Evolutionary conservation across 2,113 vertebrate species (phyloP).

Genomic region (Tamias sibiricus): DNA sequence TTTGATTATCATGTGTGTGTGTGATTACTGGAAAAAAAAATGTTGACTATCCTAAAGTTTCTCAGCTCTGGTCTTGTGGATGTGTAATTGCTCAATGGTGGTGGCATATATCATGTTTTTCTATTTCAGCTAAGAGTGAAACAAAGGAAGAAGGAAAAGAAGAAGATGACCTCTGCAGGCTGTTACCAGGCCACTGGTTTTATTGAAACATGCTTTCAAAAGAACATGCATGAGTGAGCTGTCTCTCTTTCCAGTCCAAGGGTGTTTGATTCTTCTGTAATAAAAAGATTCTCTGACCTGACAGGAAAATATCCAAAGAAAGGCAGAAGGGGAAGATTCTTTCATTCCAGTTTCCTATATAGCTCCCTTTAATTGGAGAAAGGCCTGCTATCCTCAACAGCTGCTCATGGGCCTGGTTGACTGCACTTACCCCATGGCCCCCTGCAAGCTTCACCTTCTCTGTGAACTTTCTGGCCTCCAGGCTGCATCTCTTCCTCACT

Average conservation of each 20-base stretch:
- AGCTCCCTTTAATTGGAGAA: background rate
- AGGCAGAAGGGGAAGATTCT: background rate
- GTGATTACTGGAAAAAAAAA: background rate
- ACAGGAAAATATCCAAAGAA: background rate
- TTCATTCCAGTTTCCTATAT: background rate
- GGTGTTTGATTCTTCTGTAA: background rate
- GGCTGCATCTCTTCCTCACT: background rate
- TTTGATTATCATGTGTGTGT: background rate
- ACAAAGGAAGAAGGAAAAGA: background rate
- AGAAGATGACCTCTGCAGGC: background rate
- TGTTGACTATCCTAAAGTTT: background rate
- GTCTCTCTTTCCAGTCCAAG: background rate
- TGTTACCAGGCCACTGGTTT: background rate
- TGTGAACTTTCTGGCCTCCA: background rate
- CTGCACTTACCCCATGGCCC: background rate
- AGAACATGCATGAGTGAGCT: background rate
- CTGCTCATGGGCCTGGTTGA: background rate
- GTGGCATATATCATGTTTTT: background rate
- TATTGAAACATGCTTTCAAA: background rate
- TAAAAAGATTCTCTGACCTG: background rate
- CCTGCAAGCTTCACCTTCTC: background rate
- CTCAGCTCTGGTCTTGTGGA: background rate
- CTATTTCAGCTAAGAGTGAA: slow-evolving; percentile 2
- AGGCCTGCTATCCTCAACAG: background rate
- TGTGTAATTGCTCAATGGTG: background rate